phyloP scores from a whole-genome alignment of 30 jellyfish, hydroid and myxozoan species.

The Turritopsis rubra region DNA sequence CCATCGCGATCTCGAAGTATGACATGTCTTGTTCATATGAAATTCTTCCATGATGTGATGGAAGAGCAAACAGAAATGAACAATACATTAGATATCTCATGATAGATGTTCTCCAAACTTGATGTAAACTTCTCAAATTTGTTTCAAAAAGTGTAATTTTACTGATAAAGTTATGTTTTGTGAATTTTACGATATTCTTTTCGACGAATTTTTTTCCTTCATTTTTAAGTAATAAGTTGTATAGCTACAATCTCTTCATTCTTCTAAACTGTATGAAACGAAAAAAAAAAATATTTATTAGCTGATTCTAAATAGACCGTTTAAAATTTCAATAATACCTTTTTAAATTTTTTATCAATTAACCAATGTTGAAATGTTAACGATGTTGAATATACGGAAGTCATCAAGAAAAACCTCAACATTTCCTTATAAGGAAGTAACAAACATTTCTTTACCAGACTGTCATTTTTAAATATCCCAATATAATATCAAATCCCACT shows the following conservation, averaged over 20 bases:
- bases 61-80: too few relatives aligned
- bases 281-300: too few relatives aligned
- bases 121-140: too few relatives aligned
- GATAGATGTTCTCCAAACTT: too few relatives aligned
- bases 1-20: too few relatives aligned
- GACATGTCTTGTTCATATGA: neutral
- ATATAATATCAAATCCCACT: neutral
- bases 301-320: neutral
- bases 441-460: neutral
- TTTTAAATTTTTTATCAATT: neutral
- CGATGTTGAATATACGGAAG: too few relatives aligned
- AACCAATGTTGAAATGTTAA: neutral
- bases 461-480: neutral
- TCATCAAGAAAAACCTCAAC: neutral
- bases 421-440: neutral
- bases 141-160: too few relatives aligned
- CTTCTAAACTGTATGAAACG: neutral
- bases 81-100: too few relatives aligned
- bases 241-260: neutral
- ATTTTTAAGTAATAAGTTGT: neutral
- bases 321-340: neutral
- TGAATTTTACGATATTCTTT: too few relatives aligned
- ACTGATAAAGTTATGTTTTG: neutral
- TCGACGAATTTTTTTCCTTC: neutral
- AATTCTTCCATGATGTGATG: too few relatives aligned